A percentile compares a stretch with the other conserved stretches of the same genome.
Conservation (phyloP, 2,888 invertebrate species). For the Caenorhabditis macrosperma region DNA sequence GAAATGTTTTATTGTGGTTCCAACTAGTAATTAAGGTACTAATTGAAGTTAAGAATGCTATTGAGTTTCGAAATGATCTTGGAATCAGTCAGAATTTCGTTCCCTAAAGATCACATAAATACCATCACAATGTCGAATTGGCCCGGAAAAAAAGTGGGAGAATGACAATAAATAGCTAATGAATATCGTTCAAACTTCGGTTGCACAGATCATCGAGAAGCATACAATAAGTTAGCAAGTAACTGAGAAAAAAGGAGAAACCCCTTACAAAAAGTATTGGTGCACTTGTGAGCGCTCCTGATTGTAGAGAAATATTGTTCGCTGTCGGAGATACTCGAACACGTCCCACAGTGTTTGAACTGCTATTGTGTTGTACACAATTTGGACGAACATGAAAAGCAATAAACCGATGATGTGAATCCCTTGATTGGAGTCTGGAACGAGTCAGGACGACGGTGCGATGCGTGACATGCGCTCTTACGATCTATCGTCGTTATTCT, state of each 20-base stretch:
- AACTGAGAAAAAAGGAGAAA: background rate
- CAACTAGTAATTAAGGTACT: background rate
- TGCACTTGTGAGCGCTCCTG: conserved; percentile 60
- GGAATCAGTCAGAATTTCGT: background rate
- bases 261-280: conserved; percentile 53
- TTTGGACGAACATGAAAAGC: conserved; percentile 63
- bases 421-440: conserved; percentile 65
- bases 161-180: conserved; percentile 30
- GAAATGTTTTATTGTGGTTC: too few species aligned
- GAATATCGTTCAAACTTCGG: background rate
- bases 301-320: conserved; percentile 62
- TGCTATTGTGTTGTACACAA: conserved; percentile 66
- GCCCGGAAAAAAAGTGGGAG: conserved; percentile 42
- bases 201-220: background rate
- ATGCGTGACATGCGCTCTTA: conserved; percentile 16
- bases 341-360: conserved; percentile 63
- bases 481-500: conserved; percentile 66
- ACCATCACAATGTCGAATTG: conserved; percentile 44
- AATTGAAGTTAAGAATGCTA: background rate
- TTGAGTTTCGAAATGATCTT: background rate
- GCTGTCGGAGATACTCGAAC: conserved; percentile 63
- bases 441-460: background rate
- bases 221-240: conserved; percentile 6
- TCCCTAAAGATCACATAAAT: conserved; percentile 57
- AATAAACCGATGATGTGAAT: conserved; percentile 65